Conservation (phyloP, 2,797 vertebrate species). For the Thripadectes ignobilis region DNA sequence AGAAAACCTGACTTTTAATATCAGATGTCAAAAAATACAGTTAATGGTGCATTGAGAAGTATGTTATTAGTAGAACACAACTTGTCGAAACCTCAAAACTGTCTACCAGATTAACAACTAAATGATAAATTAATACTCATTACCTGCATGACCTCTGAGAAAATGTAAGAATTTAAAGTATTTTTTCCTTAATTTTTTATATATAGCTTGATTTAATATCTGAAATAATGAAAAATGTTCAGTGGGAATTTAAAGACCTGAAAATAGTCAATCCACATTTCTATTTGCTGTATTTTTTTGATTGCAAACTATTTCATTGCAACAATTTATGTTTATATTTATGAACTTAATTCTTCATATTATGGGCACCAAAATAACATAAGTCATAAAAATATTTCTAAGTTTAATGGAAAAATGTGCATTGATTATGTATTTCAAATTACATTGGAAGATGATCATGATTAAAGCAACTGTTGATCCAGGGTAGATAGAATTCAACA, state of each 20-base stretch:
- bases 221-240: neutral
- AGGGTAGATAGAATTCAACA: conserved; percentile 3
- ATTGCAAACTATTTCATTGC: neutral
- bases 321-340: neutral
- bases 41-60: neutral
- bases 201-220: neutral
- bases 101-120: neutral
- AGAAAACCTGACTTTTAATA: neutral
- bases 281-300: neutral
- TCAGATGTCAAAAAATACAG: neutral
- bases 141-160: neutral
- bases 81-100: neutral
- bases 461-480: neutral
- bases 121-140: neutral
- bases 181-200: neutral
- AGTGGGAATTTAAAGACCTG: neutral
- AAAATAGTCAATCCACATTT: neutral
- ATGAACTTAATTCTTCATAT: neutral
- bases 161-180: neutral
- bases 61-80: neutral
- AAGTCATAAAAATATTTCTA: neutral
- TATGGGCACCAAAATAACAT: neutral
- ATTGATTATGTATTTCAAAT: neutral
- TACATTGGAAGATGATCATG: neutral
- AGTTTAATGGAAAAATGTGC: neutral